phyloP scores from a whole-genome alignment of 2,888 invertebrate genomes.

The Noctua comes region DNA sequence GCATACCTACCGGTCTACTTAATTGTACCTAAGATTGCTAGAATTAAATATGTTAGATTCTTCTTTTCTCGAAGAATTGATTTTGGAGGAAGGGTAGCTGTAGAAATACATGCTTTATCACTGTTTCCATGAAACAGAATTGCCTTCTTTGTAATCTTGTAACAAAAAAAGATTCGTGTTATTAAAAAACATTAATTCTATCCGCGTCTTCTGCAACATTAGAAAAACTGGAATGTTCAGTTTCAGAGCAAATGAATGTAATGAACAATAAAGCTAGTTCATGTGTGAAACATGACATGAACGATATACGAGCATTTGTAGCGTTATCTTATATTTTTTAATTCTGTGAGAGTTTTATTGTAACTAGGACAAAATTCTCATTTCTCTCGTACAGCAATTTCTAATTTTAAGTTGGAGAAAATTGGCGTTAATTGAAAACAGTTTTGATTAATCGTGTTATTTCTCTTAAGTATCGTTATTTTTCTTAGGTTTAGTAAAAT shows the following conservation, averaged over 20 bases:
- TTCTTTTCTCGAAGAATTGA: neutral
- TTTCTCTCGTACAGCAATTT: slow-evolving; percentile 36
- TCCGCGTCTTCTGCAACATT: slow-evolving; percentile 21
- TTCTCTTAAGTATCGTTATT: slow-evolving; percentile 35
- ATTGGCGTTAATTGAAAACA: slow-evolving; percentile 48
- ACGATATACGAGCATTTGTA: slow-evolving; percentile 40
- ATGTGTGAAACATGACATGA: slow-evolving; percentile 57
- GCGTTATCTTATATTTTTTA: slow-evolving; percentile 43
- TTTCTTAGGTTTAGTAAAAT: slow-evolving; percentile 12
- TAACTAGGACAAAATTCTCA: slow-evolving; percentile 43
- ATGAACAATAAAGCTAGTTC: slow-evolving; percentile 56
- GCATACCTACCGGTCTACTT: neutral
- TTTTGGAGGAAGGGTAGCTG: neutral
- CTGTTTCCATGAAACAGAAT: neutral
- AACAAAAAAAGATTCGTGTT: slow-evolving; percentile 11
- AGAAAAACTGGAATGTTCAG: slow-evolving; percentile 44
- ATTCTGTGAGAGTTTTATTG: slow-evolving; percentile 33
- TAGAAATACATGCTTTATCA: neutral
- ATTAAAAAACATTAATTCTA: slow-evolving; percentile 35
- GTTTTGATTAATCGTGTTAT: slow-evolving; percentile 38
- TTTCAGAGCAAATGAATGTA: slow-evolving; percentile 44
- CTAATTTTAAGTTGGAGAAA: slow-evolving; percentile 49
- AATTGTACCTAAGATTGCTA: neutral
- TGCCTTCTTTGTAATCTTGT: slow-evolving; percentile 8
- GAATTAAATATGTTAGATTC: neutral